Evolutionary conservation across 2,113 vertebrate genomes (phyloP).

Genomic region (Dolichallabes microphthalmus): DNA sequence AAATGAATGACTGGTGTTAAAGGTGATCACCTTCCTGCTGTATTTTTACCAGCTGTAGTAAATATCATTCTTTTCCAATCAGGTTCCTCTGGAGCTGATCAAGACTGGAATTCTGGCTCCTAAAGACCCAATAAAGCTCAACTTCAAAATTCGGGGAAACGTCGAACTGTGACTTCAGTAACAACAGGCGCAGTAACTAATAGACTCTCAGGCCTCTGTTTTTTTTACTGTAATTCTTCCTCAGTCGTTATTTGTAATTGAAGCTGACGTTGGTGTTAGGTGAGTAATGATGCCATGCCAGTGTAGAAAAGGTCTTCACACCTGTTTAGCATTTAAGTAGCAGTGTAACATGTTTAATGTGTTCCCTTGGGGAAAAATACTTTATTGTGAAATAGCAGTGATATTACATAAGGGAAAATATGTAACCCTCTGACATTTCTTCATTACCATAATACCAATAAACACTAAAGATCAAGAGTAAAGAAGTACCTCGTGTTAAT

Average conservation of each 20-base stretch:
- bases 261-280: background rate
- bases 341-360: too few relatives aligned
- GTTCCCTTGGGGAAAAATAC: too few relatives aligned
- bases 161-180: background rate
- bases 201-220: background rate
- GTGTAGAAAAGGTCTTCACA: too few relatives aligned
- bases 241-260: background rate
- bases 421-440: too few relatives aligned
- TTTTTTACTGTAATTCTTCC: background rate
- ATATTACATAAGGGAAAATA: too few relatives aligned
- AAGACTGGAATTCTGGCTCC: constrained; percentile 15
- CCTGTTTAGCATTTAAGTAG: too few relatives aligned
- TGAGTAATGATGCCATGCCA: background rate
- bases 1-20: background rate
- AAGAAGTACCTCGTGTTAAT: background rate
- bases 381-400: too few relatives aligned
- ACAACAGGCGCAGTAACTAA: background rate
- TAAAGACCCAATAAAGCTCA: constrained; percentile 37
- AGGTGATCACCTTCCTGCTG: background rate
- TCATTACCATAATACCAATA: background rate
- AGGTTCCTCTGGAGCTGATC: constrained; percentile 39
- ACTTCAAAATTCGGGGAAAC: constrained; percentile 1
- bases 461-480: background rate
- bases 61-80: background rate
- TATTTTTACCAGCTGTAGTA: background rate